Percentiles rank a stretch among this genome's conserved stretches.
Evolutionary conservation across 2,797 vertebrate genomes (phyloP).

Genomic region (Bovichtus diacanthus): DNA sequence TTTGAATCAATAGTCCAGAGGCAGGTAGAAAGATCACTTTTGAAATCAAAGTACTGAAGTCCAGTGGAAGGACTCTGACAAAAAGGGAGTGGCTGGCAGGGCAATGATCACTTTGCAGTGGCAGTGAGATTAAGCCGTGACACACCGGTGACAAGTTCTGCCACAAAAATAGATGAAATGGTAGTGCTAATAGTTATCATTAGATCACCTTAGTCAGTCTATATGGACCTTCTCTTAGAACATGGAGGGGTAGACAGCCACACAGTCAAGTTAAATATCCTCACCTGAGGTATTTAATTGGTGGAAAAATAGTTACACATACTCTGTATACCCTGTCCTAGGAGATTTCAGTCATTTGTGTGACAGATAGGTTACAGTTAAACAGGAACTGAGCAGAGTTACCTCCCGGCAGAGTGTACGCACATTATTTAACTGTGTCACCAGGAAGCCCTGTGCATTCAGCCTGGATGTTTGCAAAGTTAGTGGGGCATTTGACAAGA

Average conservation of each 20-base stretch:
- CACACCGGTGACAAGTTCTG: slow-evolving; percentile 42
- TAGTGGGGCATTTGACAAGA: slow-evolving; percentile 26
- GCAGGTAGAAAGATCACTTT: slow-evolving; percentile 26
- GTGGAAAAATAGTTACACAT: slow-evolving; percentile 11
- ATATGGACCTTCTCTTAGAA: not conserved
- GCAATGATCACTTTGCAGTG: slow-evolving; percentile 66
- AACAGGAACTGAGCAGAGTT: slow-evolving; percentile 7
- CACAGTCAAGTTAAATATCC: slow-evolving; percentile 3
- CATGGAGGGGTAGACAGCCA: not conserved
- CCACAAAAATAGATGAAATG: slow-evolving; percentile 35
- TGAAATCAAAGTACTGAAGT: slow-evolving; percentile 47
- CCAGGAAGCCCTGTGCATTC: slow-evolving; percentile 27
- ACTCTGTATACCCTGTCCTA: not conserved
- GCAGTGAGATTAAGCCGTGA: slow-evolving; percentile 41
- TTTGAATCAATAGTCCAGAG: slow-evolving; percentile 29
- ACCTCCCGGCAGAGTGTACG: slow-evolving; percentile 21
- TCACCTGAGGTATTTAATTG: slow-evolving; percentile 12
- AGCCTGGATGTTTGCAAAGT: slow-evolving; percentile 38
- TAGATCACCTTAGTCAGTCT: not conserved
- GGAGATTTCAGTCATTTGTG: slow-evolving; percentile 14
- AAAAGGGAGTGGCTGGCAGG: slow-evolving; percentile 76
- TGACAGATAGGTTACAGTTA: slow-evolving; percentile 26
- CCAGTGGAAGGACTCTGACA: slow-evolving; percentile 35
- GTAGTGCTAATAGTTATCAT: slow-evolving; percentile 14
- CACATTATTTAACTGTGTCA: slow-evolving; percentile 46